Evolutionary conservation across 2,888 invertebrate species (phyloP), one percentile per base, ranked within the genome.

Genomic region (Hipparchia sbordonii): DNA sequence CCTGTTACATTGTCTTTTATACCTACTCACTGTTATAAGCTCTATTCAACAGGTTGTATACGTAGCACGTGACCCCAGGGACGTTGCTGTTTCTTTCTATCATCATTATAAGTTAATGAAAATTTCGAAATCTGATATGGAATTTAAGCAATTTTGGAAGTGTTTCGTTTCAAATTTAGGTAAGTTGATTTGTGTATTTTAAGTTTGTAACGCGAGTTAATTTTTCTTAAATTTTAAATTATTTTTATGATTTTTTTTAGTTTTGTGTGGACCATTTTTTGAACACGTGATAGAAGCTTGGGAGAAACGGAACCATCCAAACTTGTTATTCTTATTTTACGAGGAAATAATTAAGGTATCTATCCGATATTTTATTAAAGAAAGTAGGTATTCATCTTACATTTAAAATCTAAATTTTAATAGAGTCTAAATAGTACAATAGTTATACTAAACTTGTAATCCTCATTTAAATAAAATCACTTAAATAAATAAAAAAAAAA

Each of bases 61-160:
- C 82, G 95, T 97, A 0, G 96, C 96, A 0, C 93, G 97, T 71
- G 96, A 97, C 88, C 97, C 97, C 0, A 96, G 96, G 85, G 97
- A 97, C 85, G 96, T 97, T 0, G 95, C 95, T 0, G 96, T 97
- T 0, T 97, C 97, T 0, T 96, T 94, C 83, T 97, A 95, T 82
- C 75, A 82, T 62, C 78, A 79, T n/a, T 66, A 75, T 7, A 77
- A 72, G 57, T 70, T 80, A 23, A 72, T 71, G 65, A 91, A 90
- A 67, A 94, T 95, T 0, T 94, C 95, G 78, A 95, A 95, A 0
- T 95, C 94, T 77, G 79, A 84, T 0, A 94, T 95, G 6, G 95
- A 95, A 77, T 96, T 96, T 75, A 89, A 93, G 57, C 1, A 13
- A 6, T 68, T 51, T 39, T 68, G 68, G 68, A 60, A 60, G 7